A percentile compares a stretch with the other conserved stretches of the same genome.
These are phyloP conservation scores for Ellobium chinense DNA, from an alignment of 2,888 invertebrate species.

Conservation along the genomic window DNA sequence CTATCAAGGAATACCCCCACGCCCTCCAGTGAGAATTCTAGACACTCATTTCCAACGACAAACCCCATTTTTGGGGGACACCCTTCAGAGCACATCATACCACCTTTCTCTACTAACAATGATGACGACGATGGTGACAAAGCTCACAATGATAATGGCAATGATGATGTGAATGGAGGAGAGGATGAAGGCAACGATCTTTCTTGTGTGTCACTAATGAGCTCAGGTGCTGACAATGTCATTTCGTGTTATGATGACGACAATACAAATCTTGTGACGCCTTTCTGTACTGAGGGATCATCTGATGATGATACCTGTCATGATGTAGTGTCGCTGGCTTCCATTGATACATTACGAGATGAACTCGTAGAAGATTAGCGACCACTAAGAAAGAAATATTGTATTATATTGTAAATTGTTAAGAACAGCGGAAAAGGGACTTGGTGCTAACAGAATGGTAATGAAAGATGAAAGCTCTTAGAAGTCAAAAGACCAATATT, in stretches of 20 bases:
- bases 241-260: constrained; percentile 22
- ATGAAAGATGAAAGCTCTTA: too few species aligned
- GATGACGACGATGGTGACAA: constrained; percentile 3
- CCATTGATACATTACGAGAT: constrained; percentile 19
- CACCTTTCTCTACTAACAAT: constrained; percentile 19
- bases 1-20: background rate
- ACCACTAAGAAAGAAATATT: too few species aligned
- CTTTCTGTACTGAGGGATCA: constrained; percentile 16
- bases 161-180: background rate
- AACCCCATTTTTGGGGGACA: constrained; percentile 10
- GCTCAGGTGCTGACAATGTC: background rate
- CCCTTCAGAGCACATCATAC: constrained; percentile 21
- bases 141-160: background rate
- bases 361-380: background rate
- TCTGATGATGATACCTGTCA: constrained; percentile 28
- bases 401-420: too few species aligned
- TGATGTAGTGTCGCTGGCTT: background rate
- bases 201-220: background rate
- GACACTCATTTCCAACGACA: background rate
- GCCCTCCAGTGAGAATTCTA: background rate
- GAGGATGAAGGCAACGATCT: background rate
- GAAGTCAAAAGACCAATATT: too few species aligned
- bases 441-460: too few species aligned
- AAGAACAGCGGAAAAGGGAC: too few species aligned
- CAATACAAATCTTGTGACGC: constrained; percentile 25